Conservation (phyloP, 2,797 vertebrate genomes). For the Cossypha dichroa region DNA sequence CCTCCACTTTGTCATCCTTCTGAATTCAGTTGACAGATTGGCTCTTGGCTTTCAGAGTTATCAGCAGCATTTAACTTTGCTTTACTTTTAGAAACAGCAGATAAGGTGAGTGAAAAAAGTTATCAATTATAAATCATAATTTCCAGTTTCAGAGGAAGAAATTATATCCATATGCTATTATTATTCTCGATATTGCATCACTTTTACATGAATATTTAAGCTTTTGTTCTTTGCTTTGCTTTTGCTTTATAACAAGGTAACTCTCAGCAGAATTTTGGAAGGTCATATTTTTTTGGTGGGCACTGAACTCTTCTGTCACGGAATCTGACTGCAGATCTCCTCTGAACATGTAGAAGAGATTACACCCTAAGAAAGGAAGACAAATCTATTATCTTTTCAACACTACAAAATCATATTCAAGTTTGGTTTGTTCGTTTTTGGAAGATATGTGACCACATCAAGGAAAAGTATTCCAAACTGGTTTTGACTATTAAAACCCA, state of each 20-base stretch:
- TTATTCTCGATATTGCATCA: not conserved
- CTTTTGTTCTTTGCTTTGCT: not conserved
- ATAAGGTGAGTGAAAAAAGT: not conserved
- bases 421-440: not conserved
- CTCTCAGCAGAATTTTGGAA: not conserved
- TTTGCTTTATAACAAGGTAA: not conserved
- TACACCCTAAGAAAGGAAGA: not conserved
- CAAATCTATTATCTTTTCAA: not conserved
- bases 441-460: accelerated
- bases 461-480: not conserved
- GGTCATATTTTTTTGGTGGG: accelerated
- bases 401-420: not conserved
- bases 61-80: not conserved
- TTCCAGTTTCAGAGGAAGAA: not conserved
- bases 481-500: not conserved
- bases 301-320: not conserved
- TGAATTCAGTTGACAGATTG: not conserved
- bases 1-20: not conserved
- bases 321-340: not conserved
- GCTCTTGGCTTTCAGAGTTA: not conserved
- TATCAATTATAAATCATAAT: not conserved
- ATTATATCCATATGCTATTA: not conserved
- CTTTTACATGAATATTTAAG: not conserved
- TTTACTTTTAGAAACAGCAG: not conserved
- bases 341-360: not conserved